phyloP scores from a whole-genome alignment of 2,888 invertebrate species.

The Disparrhopalites patrizii region DNA sequence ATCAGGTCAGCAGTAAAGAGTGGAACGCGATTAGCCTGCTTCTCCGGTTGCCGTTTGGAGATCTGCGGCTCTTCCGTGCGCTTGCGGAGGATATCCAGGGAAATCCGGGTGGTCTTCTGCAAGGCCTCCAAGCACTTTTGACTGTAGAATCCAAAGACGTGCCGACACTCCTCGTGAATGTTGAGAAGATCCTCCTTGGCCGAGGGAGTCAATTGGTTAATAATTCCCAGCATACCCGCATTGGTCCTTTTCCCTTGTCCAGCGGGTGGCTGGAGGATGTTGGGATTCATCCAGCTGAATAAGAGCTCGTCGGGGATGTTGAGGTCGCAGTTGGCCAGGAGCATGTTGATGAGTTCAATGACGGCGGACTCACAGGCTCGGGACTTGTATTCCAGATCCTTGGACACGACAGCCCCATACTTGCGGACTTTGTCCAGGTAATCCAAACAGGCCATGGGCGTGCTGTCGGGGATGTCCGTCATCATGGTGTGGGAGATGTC shows the following conservation, averaged over 20 bases:
- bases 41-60: slow-evolving; percentile 40
- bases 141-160: slow-evolving; percentile 75
- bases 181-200: slow-evolving; percentile 55
- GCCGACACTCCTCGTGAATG: slow-evolving; percentile 70
- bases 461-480: slow-evolving; percentile 41
- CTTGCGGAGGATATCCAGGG: slow-evolving; percentile 67
- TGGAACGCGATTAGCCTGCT: slow-evolving; percentile 38
- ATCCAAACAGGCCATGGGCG: slow-evolving; percentile 35
- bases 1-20: slow-evolving; percentile 47
- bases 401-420: slow-evolving; percentile 39
- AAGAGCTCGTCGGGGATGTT: slow-evolving; percentile 59
- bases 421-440: slow-evolving; percentile 39
- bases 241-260: slow-evolving; percentile 4
- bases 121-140: slow-evolving; percentile 69
- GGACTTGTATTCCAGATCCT: slow-evolving; percentile 46
- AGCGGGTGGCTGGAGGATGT: slow-evolving; percentile 10
- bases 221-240: neutral
- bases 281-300: slow-evolving; percentile 63
- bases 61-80: slow-evolving; percentile 51
- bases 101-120: slow-evolving; percentile 68
- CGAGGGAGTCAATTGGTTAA: slow-evolving; percentile 25
- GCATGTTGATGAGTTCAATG: slow-evolving; percentile 71
- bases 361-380: slow-evolving; percentile 69
- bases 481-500: slow-evolving; percentile 45
- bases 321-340: slow-evolving; percentile 62